Evolutionary conservation across 2,888 invertebrate species (phyloP).

Genomic region (Pseudococcus jackbeardsleyi): DNA sequence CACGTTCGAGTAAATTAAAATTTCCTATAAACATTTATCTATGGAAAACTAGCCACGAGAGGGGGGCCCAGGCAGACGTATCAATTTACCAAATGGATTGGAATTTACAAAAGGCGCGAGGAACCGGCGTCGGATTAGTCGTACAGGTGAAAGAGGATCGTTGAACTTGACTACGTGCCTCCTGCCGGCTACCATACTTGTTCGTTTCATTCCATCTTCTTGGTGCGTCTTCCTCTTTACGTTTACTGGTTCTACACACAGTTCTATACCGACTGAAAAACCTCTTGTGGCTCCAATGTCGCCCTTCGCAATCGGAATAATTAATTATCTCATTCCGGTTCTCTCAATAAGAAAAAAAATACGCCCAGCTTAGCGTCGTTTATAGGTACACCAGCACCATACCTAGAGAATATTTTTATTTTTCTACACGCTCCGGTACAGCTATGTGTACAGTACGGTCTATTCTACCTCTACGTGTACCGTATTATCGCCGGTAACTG

Average conservation of each 20-base stretch:
- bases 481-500: not conserved
- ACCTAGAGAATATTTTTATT: constrained; percentile 10
- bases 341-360: constrained; percentile 52
- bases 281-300: constrained; percentile 50
- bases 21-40: constrained; percentile 11
- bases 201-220: constrained; percentile 59
- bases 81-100: constrained; percentile 41
- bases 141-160: constrained; percentile 61
- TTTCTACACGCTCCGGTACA: not conserved
- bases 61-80: constrained; percentile 3
- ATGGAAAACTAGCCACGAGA: not conserved
- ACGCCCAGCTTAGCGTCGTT: constrained; percentile 33
- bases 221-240: constrained; percentile 52
- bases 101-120: constrained; percentile 55
- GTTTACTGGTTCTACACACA: constrained; percentile 45
- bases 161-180: constrained; percentile 61
- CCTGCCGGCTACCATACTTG: constrained; percentile 59
- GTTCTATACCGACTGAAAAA: constrained; percentile 51
- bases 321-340: constrained; percentile 62
- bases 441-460: not conserved
- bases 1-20: constrained; percentile 17
- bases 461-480: not conserved
- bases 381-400: not conserved
- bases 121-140: constrained; percentile 53
- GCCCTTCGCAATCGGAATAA: constrained; percentile 58